These are phyloP conservation scores for Dryobota labecula DNA, from an alignment of 2,888 invertebrate genomes.

Conservation along the genomic window DNA sequence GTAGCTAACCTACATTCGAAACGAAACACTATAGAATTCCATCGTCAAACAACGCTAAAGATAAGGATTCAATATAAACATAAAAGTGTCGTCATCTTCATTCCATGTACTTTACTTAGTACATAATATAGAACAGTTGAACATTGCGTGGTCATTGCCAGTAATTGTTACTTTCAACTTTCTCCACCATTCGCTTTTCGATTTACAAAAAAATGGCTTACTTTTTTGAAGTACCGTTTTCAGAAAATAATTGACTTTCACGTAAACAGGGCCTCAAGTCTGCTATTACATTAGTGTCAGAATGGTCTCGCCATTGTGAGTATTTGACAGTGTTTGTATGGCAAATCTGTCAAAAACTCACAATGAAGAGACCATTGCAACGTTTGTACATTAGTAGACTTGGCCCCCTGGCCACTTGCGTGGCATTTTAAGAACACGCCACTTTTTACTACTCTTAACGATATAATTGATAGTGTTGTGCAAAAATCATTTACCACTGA, in stretches of 20 bases:
- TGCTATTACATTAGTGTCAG: too few relatives aligned
- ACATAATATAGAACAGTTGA: neutral
- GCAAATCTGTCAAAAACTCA: too few relatives aligned
- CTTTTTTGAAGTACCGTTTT: conserved; percentile 9
- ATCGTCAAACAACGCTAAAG: neutral
- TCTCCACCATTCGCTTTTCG: conserved; percentile 12
- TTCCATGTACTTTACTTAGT: neutral
- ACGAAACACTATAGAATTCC: neutral
- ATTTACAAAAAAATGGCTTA: conserved; percentile 15
- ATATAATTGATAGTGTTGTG: neutral
- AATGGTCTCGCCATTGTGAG: too few relatives aligned
- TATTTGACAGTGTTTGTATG: too few relatives aligned
- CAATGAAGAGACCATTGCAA: too few relatives aligned
- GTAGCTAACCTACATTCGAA: conserved; percentile 34
- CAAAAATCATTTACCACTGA: neutral
- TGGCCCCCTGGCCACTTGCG: neutral
- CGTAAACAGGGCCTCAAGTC: too few relatives aligned
- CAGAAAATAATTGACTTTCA: conserved; percentile 25
- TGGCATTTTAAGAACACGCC: neutral
- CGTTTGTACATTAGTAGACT: too few relatives aligned
- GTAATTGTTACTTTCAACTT: conserved; percentile 24
- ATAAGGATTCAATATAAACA: neutral
- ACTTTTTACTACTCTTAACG: too few relatives aligned
- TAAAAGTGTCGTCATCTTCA: conserved; percentile 8
- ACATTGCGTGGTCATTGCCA: neutral